Conservation (phyloP, 2,888 invertebrate genomes). For the Agonopterix subpropinquella region DNA sequence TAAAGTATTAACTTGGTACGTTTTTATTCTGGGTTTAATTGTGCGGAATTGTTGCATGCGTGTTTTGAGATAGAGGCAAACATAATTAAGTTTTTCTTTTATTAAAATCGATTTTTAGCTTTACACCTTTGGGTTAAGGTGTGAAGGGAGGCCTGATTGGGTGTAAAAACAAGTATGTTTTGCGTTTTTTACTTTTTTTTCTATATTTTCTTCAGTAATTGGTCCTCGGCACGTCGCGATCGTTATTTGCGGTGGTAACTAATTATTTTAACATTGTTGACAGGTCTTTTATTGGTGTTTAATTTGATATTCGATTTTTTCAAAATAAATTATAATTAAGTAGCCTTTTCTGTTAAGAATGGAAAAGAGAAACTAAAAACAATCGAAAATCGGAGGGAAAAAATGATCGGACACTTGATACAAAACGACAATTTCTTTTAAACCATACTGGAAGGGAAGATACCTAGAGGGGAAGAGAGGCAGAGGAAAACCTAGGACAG, state of each 20-base stretch:
- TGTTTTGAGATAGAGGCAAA: constrained; percentile 37
- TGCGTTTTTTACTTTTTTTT: constrained; percentile 15
- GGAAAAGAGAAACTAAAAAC: too few species aligned
- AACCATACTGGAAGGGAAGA: too few species aligned
- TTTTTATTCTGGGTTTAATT: constrained; percentile 63
- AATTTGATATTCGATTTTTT: background rate
- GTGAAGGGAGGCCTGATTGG: background rate
- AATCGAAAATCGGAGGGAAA: too few species aligned
- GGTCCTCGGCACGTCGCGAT: constrained; percentile 16
- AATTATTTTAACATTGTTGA: constrained; percentile 16
- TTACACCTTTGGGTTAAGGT: background rate
- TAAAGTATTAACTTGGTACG: constrained; percentile 21
- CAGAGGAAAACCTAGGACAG: too few species aligned
- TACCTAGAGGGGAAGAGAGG: too few species aligned
- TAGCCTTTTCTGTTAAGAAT: too few species aligned
- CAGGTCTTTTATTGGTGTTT: constrained; percentile 7
- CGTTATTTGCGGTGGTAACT: constrained; percentile 14
- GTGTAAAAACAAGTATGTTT: background rate
- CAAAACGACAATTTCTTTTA: too few species aligned
- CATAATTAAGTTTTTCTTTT: constrained; percentile 19
- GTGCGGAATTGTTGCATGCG: constrained; percentile 62
- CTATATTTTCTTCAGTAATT: constrained; percentile 27
- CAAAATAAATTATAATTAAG: background rate
- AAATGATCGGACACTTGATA: too few species aligned
- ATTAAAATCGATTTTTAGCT: background rate